phyloP scores from a whole-genome alignment of 2,797 vertebrate species.

The Fistularia tabacaria region DNA sequence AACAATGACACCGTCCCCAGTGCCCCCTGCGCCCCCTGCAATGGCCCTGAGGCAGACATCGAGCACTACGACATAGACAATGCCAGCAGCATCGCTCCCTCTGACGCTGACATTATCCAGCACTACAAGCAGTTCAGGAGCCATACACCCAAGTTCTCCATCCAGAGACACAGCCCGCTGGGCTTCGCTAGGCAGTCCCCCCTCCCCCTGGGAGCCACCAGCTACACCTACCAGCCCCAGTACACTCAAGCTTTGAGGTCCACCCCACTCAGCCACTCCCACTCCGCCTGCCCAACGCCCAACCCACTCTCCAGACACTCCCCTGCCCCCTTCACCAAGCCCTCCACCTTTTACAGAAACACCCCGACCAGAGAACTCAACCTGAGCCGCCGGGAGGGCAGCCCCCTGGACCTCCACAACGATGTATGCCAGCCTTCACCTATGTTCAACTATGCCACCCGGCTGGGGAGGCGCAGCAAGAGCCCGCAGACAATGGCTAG shows the following conservation, averaged over 20 bases:
- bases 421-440: conserved; percentile 84
- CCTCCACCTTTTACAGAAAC: conserved; percentile 88
- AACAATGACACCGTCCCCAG: conserved; percentile 86
- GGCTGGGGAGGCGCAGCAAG: conserved; percentile 92
- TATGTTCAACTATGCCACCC: conserved; percentile 88
- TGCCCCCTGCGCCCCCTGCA: conserved; percentile 84
- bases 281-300: conserved; percentile 87
- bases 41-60: conserved; percentile 84
- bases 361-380: conserved; percentile 92
- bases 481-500: conserved; percentile 90
- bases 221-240: conserved; percentile 90
- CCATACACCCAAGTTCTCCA: conserved; percentile 95
- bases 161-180: conserved; percentile 94
- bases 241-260: conserved; percentile 86
- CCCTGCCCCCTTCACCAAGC: conserved; percentile 91
- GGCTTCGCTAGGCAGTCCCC: conserved; percentile 94
- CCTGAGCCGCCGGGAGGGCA: conserved; percentile 86
- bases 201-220: conserved; percentile 88
- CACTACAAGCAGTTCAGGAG: conserved; percentile 98
- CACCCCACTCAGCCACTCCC: conserved; percentile 86
- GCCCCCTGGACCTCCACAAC: conserved; percentile 82
- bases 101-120: conserved; percentile 94
- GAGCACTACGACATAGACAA: conserved; percentile 99
- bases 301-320: conserved; percentile 91
- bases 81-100: conserved; percentile 96